Evolutionary conservation across 2,888 invertebrate genomes (phyloP), one percentile per base, ranked within the genome.

Genomic region (Eumacrocentrus americanus): DNA sequence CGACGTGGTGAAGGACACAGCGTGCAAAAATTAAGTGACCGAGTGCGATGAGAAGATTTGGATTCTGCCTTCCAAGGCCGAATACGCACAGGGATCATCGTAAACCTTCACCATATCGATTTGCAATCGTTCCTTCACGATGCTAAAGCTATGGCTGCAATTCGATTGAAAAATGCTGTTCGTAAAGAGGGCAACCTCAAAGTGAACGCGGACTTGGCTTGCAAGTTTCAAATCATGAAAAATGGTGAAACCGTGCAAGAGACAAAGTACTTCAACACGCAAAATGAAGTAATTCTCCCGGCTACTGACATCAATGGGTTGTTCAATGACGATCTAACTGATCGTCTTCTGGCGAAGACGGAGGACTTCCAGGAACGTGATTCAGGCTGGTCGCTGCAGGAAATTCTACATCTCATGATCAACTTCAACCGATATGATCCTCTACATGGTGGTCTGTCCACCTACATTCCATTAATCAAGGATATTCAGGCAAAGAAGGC

Each of bases 371-470:
- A 67, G 57, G 58, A 67, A 44, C 51, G 50, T 47, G 67, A 60
- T 47, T 62, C 65, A 1, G 63, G 64, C 3, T 66, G 66, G 66
- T 44, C 63, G 7, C 56, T 66, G 29, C 11, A 29, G 20, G 64
- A 70, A 61, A 68, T 69, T 34, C 14, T 67, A 7, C 58, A 64
- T 57, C 47, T 67, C 40, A 52, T 51, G 6, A 25, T 68, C 4
- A 68, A 69, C 46, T 65, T 69, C 16, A 68, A 67, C 52, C 22
- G 56, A 62, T 67, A 63, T 50, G 40, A 37, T 11, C 67, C 68
- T 9, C 25, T 64, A 16, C 40, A 34, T 14, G 64, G 58, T n/a
- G 67, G 63, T 22, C 9, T 50, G 34, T 61, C 61, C 4, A 66
- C 65, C 2, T 71, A 38, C 50, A 23, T 52, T 0, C 47, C 60